Evolutionary conservation across 1,140 invertebrate genomes (phyloP).

Genomic region (Popillia japonica): DNA sequence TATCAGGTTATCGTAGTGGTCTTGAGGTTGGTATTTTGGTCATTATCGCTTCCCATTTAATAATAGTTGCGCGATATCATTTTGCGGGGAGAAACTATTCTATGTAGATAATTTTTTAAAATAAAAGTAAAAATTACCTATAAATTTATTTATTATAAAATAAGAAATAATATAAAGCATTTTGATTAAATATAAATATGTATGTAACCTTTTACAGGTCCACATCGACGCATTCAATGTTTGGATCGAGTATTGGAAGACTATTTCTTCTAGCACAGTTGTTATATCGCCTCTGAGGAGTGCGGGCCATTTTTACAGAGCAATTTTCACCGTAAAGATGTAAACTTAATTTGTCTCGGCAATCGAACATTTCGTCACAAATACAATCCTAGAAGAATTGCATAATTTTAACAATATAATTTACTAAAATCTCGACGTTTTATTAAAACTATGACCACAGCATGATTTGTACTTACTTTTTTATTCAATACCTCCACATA

Average conservation of each 20-base stretch:
- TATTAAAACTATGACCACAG: no score
- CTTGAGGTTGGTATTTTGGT: no score
- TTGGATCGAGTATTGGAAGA: background rate
- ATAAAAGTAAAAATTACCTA: no score
- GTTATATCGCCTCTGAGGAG: background rate
- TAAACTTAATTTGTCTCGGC: background rate
- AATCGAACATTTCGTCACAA: conserved; percentile 10
- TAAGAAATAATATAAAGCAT: background rate
- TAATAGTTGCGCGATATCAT: no score
- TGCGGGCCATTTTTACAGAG: background rate
- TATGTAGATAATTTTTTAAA: no score
- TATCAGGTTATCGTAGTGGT: no score
- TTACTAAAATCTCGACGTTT: no score
- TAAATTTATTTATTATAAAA: background rate
- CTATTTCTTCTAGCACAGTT: background rate
- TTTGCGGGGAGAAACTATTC: no score
- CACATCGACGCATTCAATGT: background rate
- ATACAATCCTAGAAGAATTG: background rate
- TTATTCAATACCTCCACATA: background rate
- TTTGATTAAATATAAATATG: no score
- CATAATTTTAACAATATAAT: background rate
- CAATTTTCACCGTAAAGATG: background rate
- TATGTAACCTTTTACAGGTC: background rate
- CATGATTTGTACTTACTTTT: no score
- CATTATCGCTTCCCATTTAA: no score